Conservation (phyloP, 2,888 invertebrate genomes). For the Seira ritae region DNA sequence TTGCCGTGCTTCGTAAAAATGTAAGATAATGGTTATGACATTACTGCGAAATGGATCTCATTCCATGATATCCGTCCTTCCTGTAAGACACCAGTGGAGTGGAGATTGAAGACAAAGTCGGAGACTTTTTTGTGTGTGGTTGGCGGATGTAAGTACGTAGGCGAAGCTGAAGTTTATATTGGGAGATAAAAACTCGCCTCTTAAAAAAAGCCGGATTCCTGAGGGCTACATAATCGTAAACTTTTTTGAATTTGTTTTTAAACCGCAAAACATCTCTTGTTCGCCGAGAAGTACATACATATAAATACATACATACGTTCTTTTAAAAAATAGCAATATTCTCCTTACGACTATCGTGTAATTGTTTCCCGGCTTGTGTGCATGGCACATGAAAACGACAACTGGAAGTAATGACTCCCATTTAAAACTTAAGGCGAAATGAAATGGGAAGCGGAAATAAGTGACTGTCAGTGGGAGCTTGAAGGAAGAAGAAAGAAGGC, state of each 20-base stretch:
- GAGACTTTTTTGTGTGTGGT: too few species aligned
- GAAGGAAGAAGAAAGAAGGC: too few species aligned
- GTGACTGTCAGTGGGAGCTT: too few species aligned
- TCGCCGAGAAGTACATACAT: neutral
- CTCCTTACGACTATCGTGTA: neutral
- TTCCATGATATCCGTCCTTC: neutral
- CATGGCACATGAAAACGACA: conserved; percentile 27
- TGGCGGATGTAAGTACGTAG: too few species aligned
- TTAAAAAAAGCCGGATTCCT: neutral
- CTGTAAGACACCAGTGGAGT: neutral
- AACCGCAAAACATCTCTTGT: conserved; percentile 20
- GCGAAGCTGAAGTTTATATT: neutral
- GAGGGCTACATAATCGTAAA: neutral
- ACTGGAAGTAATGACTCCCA: conserved; percentile 37
- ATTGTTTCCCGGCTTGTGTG: neutral
- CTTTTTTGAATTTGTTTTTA: conserved; percentile 9
- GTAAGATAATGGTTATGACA: neutral
- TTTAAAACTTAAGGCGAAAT: neutral
- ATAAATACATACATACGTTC: too few species aligned
- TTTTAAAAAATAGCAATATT: conserved; percentile 22
- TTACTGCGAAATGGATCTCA: neutral
- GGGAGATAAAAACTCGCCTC: neutral
- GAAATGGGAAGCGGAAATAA: neutral
- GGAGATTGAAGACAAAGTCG: neutral
- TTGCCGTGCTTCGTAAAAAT: neutral